Conservation (phyloP, 2,888 invertebrate genomes). For the Tribolium freemani region DNA sequence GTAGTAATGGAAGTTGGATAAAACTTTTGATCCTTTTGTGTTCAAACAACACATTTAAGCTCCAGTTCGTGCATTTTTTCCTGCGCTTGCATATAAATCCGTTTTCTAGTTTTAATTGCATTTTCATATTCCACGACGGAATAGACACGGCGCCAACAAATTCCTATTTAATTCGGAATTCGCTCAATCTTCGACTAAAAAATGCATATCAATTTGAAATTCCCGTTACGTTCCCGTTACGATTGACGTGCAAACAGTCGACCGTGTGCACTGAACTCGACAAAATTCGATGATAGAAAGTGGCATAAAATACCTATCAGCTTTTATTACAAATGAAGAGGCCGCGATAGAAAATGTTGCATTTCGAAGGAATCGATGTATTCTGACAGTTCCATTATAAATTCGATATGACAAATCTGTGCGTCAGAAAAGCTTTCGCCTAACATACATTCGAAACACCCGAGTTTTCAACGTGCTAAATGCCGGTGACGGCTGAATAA, state of each 20-base stretch:
- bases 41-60: not conserved
- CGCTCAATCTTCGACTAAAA: conserved; percentile 11
- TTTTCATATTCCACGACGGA: conserved; percentile 7
- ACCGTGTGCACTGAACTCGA: conserved; percentile 27
- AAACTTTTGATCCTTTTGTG: not conserved
- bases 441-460: conserved; percentile 30
- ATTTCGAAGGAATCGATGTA: conserved; percentile 31
- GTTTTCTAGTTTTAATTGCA: conserved; percentile 5
- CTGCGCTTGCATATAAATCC: not conserved
- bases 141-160: not conserved
- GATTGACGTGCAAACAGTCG: conserved; percentile 4
- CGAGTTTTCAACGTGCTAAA: conserved; percentile 11
- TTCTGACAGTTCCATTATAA: conserved; percentile 35
- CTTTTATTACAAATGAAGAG: conserved; percentile 35
- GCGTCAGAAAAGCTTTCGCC: conserved; percentile 16
- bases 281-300: conserved; percentile 30
- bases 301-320: conserved; percentile 36
- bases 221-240: too few species aligned
- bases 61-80: not conserved
- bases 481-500: conserved; percentile 11
- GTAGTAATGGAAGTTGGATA: not conserved
- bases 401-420: conserved; percentile 41
- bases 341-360: conserved; percentile 32
- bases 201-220: conserved; percentile 27
- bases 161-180: not conserved